Percentiles rank a stretch among this genome's conserved stretches.
Evolutionary conservation across 2,888 invertebrate genomes (phyloP).

Genomic region (Oegoconia quadripuncta): DNA sequence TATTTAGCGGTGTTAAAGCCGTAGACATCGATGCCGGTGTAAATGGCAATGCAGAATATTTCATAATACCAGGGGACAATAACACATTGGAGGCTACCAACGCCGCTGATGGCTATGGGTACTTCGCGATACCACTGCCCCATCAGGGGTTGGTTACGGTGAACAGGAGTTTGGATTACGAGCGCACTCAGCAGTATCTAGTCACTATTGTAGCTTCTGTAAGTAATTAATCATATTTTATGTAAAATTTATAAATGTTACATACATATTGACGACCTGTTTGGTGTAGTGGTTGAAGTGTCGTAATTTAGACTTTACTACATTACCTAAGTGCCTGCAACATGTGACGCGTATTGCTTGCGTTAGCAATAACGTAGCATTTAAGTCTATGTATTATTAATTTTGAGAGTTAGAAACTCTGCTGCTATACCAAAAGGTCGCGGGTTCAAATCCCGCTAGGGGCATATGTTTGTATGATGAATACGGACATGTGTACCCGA

Average conservation of each 20-base stretch:
- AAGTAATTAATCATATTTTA: constrained; percentile 68
- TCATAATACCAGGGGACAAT: constrained; percentile 84
- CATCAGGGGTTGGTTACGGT: constrained; percentile 94
- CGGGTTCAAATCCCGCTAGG: too few relatives aligned
- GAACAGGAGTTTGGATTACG: constrained; percentile 91
- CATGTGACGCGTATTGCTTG: too few relatives aligned
- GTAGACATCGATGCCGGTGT: constrained; percentile 92
- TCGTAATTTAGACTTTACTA: too few relatives aligned
- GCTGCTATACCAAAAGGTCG: too few relatives aligned
- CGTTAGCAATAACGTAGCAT: too few relatives aligned
- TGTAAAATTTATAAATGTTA: not conserved
- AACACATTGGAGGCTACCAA: constrained; percentile 65
- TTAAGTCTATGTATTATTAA: too few relatives aligned
- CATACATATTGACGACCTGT: not conserved
- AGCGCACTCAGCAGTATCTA: constrained; percentile 91
- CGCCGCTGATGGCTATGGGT: constrained; percentile 87
- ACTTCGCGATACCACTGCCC: constrained; percentile 91
- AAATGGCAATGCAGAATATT: constrained; percentile 93
- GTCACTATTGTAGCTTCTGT: constrained; percentile 94
- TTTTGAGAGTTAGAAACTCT: too few relatives aligned
- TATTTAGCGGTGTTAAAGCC: constrained; percentile 90
- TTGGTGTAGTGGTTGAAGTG: too few relatives aligned
- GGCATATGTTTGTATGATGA: too few relatives aligned
- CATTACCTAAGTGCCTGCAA: too few relatives aligned
- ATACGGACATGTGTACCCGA: too few relatives aligned